Base-by-base conservation (phyloP, 2,113 vertebrate species). In the Taxidea taxus region DNA sequence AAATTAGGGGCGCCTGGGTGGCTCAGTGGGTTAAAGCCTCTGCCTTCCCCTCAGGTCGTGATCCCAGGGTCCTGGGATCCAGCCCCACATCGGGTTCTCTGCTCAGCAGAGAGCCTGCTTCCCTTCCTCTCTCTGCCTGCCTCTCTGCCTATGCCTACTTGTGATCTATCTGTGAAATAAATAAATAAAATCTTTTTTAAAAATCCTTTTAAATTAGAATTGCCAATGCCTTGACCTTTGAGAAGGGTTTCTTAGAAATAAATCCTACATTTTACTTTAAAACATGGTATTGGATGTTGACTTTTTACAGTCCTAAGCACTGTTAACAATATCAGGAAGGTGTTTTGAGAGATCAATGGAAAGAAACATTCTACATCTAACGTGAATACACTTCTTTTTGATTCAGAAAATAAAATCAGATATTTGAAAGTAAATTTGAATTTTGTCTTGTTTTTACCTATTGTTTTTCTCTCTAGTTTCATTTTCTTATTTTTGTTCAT, bases 321-420 rank as follows among this genome's bases (percentile, higher is more conserved):
- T 98, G 98, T 98, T 98, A 97, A 97, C 49, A 97, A 95, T 96
- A 90, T 95, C 77, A 95, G 94, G 87, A 95, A 42, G 95, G 96
- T 98, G 93, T 97, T 97, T 98, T 96, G 96, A 98, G 94, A 98
- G 56, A 98, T 97, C 95, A 98, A 49, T 97, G 98, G 97, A 98
- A 98, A 98, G 98, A 94, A 98, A 97, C 95, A 98, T 98, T 98
- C 98, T 98, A 97, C 97, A 89, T 97, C 95, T 88, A 96, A 98
- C 98, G 93, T 81, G 96, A 94, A 82, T 95, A 98, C 51, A 98
- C 97, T 98, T 98, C 98, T 98, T 98, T 98, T 98, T 98, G 97
- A 98, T 97, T 99, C 60, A 98, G 86, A 98, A 98, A 99, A 99
- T 98, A 99, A 98, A 99, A 98, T 98, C 94, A 92, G 93, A 97